Base-by-base conservation (phyloP, 2,797 vertebrate genomes). In the Tinamus major region DNA sequence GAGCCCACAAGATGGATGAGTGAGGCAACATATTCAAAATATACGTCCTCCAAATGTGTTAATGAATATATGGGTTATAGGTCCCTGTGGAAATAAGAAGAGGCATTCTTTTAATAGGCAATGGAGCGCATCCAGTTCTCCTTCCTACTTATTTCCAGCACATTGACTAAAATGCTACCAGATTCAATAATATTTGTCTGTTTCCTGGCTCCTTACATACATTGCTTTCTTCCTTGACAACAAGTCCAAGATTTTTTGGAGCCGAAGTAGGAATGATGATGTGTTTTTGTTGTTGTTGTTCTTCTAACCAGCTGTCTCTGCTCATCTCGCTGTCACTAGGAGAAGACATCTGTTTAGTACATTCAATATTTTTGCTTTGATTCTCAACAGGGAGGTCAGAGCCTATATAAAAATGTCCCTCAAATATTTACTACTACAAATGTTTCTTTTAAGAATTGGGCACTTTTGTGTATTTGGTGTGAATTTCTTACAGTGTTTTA, bases 221-320 rank as follows among this genome's bases (percentile, higher is more conserved):
- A 93, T 90, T 93, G 90, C 94, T 94, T 96, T 94, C 92, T 95
- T 92, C 65, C 85, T 75, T 87, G 69, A 96, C 95, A 97, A 94
- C 89, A 95, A 95, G 88, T 88, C 96, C 94, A 94, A 96, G 87
- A 75, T 96, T 89, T 94, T 96, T 87, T 94, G 55, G 88, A 92
- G 91, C 79, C 87, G 95, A 91, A 91, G 84, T 56, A 79, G 88
- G 78, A 96, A 96, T 91, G 92, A 96, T 95, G 94, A 95, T 95
- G 89, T 95, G 89, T 87, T 95, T 81, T 85, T 92, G 92, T 89
- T 94, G 92, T 95, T 94, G 72, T 95, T 90, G 79, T 94, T 96
- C 21, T 96, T 96, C 95, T 94, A 87, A 95, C 94, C 96, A 97
- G 95, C 94, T 97, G 97, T 82, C 93, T 94, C 79, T 91, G 93